phyloP scores from a whole-genome alignment of 2,797 vertebrate genomes.

The Pipistrellus kuhlii region DNA sequence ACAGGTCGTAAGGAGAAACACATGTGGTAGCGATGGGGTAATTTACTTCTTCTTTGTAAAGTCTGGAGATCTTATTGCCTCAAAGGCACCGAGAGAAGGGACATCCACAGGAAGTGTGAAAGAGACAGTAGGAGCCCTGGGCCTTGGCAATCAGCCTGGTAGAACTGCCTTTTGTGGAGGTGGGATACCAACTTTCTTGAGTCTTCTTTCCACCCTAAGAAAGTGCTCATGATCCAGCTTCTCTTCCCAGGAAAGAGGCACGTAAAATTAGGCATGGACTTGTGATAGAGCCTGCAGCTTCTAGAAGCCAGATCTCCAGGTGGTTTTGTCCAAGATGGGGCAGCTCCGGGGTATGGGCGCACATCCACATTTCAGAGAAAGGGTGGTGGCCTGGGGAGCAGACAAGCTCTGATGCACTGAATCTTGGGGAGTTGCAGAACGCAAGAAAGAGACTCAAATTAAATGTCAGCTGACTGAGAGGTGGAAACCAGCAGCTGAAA shows the following conservation, averaged over 20 bases:
- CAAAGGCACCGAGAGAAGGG: background rate
- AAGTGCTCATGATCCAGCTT: background rate
- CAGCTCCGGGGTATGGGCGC: background rate
- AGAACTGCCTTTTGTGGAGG: background rate
- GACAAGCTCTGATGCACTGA: background rate
- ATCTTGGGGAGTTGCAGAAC: background rate
- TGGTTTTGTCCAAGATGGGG: background rate
- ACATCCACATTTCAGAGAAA: background rate
- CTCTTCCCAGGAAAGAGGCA: background rate
- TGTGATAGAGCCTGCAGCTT: background rate
- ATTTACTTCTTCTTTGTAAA: background rate
- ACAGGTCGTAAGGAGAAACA: background rate
- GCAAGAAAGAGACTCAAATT: background rate
- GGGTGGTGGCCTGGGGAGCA: background rate
- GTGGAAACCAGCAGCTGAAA: background rate
- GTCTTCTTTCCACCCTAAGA: background rate
- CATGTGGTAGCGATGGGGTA: background rate
- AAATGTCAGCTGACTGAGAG: background rate
- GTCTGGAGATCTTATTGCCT: background rate
- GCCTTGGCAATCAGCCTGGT: background rate
- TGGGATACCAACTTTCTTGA: background rate
- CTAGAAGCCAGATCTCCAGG: background rate
- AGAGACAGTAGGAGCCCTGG: too few relatives aligned
- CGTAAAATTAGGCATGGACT: background rate
- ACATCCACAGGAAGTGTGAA: too few relatives aligned